phyloP scores from a whole-genome alignment of 2,113 vertebrate genomes.

The Poecile atricapillus region DNA sequence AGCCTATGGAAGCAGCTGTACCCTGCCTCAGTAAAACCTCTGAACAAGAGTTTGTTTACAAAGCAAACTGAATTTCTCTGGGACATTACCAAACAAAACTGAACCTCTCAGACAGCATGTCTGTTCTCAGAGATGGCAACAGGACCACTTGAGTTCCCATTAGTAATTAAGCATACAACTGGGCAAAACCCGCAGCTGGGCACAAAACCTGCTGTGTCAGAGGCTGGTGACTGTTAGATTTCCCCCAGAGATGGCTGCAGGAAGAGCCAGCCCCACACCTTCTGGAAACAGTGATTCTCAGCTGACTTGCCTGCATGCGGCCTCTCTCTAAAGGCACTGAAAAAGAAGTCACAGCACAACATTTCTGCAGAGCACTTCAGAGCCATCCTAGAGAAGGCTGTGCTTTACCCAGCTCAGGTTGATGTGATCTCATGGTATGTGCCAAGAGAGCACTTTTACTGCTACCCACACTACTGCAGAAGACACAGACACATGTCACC shows the following conservation, averaged over 20 bases:
- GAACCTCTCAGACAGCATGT: background rate
- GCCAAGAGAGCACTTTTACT: background rate
- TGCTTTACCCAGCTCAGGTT: background rate
- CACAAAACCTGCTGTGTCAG: background rate
- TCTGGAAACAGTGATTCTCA: background rate
- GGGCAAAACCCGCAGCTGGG: fast-evolving
- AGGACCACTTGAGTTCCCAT: background rate
- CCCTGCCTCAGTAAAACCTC: background rate
- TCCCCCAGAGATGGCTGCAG: background rate
- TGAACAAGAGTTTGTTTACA: background rate
- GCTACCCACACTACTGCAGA: background rate
- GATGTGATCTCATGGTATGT: no score
- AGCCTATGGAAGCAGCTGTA: background rate
- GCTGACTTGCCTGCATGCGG: background rate
- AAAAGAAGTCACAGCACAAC: background rate
- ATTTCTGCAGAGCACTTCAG: background rate
- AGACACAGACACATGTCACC: fast-evolving
- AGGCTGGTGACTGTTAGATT: background rate
- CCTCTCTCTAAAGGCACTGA: background rate
- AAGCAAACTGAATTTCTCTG: background rate
- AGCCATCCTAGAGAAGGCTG: background rate
- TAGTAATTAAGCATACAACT: background rate
- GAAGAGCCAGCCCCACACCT: background rate
- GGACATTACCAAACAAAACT: background rate
- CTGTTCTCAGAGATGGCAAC: background rate